phyloP scores from a whole-genome alignment of 2,113 vertebrate species.

The Takifugu bimaculatus region DNA sequence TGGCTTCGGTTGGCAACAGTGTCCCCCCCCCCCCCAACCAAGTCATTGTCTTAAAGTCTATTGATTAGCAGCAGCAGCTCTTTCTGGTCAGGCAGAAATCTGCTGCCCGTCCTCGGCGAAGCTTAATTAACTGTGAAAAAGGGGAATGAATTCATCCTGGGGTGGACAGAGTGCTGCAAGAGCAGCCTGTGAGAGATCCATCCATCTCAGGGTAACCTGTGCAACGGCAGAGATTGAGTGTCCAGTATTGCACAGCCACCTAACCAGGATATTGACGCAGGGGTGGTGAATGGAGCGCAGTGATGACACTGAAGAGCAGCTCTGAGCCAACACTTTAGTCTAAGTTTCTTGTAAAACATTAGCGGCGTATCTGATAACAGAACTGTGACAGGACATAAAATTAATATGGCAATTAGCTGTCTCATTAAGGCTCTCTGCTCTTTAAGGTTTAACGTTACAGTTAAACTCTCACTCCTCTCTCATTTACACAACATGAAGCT shows the following conservation, averaged over 20 bases:
- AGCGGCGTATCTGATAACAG: slow-evolving; percentile 5
- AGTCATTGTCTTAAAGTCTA: slow-evolving; percentile 7
- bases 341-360: slow-evolving; percentile 9
- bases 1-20: no score
- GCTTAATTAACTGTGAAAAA: slow-evolving; percentile 54
- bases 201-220: slow-evolving; percentile 31
- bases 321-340: neutral
- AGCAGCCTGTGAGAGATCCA: slow-evolving; percentile 26
- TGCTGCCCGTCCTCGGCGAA: slow-evolving; percentile 28
- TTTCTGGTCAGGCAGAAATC: slow-evolving; percentile 23
- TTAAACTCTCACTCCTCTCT: slow-evolving; percentile 10
- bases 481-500: slow-evolving; percentile 18
- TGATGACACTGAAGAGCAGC: neutral
- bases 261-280: slow-evolving; percentile 13
- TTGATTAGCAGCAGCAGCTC: slow-evolving; percentile 18
- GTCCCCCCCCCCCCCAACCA: neutral
- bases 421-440: slow-evolving; percentile 17
- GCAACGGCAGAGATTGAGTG: neutral
- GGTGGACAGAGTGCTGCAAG: slow-evolving; percentile 23
- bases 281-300: slow-evolving; percentile 1
- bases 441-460: slow-evolving; percentile 8
- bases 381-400: slow-evolving; percentile 16
- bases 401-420: slow-evolving; percentile 16
- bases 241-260: slow-evolving; percentile 35
- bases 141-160: slow-evolving; percentile 39